Percentiles rank a stretch among this genome's conserved stretches.
Conservation (phyloP, 2,888 invertebrate genomes). For the Margaritifera margaritifera region DNA sequence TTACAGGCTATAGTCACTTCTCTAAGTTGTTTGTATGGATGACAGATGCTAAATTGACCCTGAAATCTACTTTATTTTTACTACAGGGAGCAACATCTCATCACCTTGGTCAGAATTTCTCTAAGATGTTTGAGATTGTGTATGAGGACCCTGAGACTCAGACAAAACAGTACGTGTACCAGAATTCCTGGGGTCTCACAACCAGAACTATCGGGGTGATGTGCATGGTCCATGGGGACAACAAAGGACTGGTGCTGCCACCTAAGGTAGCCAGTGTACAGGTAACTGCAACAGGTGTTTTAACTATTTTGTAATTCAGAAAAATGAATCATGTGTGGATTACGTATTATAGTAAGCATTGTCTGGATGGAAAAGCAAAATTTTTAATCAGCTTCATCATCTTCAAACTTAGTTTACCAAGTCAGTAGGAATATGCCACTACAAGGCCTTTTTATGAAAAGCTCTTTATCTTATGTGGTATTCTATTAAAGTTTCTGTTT, state of each 20-base stretch:
- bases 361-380: neutral
- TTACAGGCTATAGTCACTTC: no score
- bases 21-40: no score
- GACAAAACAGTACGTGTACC: conserved; percentile 84
- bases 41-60: no score
- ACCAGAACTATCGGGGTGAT: conserved; percentile 93
- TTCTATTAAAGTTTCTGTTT: no score
- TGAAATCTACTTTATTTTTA: neutral
- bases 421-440: no score
- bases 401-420: no score
- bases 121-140: conserved; percentile 98
- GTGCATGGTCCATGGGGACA: conserved; percentile 91
- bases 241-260: conserved; percentile 95
- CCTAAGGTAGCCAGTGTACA: conserved; percentile 92
- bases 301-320: neutral
- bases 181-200: conserved; percentile 99
- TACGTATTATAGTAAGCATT: neutral
- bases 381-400: no score
- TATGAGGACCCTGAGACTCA: conserved; percentile 92
- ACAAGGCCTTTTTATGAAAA: no score
- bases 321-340: neutral
- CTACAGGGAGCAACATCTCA: conserved; percentile 92
- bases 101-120: conserved; percentile 98
- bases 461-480: no score
- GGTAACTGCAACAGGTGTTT: conserved; percentile 65